Evolutionary conservation across 2,113 vertebrate genomes (phyloP).

Genomic region (Balaeniceps rex): DNA sequence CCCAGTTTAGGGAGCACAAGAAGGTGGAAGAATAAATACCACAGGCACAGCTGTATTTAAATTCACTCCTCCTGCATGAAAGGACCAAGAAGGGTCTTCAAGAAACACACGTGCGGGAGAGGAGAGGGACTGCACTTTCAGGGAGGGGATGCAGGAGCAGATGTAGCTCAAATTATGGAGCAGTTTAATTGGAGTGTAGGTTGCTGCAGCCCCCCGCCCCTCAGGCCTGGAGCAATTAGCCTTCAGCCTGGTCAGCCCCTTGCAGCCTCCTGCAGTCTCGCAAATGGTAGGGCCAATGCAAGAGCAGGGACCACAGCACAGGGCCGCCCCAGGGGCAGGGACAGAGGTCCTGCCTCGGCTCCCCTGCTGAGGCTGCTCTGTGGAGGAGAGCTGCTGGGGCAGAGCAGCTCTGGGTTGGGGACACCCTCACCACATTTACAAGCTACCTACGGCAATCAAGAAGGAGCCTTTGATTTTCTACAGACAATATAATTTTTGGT

Average conservation of each 20-base stretch:
- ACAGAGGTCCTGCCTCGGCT: not conserved
- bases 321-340: rapidly evolving
- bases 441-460: not conserved
- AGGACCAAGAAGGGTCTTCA: not conserved
- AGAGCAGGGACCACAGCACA: not conserved
- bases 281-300: rapidly evolving
- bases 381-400: not conserved
- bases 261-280: not conserved
- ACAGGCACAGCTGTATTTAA: not conserved
- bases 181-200: not conserved
- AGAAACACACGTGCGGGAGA: not conserved
- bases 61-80: not conserved
- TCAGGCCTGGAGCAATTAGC: rapidly evolving
- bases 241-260: not conserved
- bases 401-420: not conserved
- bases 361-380: not conserved
- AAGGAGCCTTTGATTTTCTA: not conserved
- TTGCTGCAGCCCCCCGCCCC: not conserved
- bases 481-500: not conserved
- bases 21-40: not conserved
- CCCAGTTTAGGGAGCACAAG: not conserved
- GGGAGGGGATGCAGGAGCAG: not conserved
- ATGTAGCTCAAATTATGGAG: not conserved
- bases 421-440: not conserved
- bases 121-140: not conserved